Conservation (phyloP, 2,797 vertebrate species). For the Platyrinchus mystaceus region DNA sequence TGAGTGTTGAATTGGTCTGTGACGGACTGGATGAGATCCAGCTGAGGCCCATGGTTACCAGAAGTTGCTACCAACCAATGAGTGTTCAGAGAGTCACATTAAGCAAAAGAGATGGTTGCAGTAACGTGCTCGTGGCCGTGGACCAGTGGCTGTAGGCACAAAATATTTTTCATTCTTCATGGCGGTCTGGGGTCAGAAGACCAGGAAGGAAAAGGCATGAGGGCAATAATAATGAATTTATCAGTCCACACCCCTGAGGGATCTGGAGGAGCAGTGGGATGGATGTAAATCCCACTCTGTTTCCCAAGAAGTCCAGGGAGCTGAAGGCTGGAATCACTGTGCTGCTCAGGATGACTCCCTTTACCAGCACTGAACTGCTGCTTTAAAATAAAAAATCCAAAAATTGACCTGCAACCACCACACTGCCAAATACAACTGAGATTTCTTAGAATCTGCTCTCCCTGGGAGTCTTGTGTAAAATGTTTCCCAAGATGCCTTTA, state of each 20-base stretch:
- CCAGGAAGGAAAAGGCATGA: background rate
- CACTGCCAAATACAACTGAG: constrained; percentile 5
- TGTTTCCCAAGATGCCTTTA: background rate
- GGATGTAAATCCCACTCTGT: background rate
- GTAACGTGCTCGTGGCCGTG: background rate
- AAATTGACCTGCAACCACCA: background rate
- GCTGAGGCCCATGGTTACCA: constrained; percentile 32
- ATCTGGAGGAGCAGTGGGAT: background rate
- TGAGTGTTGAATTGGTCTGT: background rate
- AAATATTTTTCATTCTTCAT: constrained; percentile 5
- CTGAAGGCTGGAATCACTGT: background rate
- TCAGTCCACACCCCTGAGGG: rapidly evolving
- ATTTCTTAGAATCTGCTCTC: constrained; percentile 12
- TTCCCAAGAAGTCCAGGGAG: background rate
- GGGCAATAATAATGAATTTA: background rate
- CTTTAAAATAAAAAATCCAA: constrained; percentile 5
- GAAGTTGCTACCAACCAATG: constrained; percentile 28
- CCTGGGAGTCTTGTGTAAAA: background rate
- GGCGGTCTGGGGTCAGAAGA: background rate
- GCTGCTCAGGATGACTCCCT: background rate
- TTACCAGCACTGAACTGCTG: background rate
- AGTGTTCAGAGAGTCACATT: background rate
- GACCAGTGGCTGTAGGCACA: background rate
- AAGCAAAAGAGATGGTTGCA: background rate
- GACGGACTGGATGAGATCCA: constrained; percentile 23